Conservation (phyloP, 1,140 invertebrate genomes). For the Nomia melanderi region DNA sequence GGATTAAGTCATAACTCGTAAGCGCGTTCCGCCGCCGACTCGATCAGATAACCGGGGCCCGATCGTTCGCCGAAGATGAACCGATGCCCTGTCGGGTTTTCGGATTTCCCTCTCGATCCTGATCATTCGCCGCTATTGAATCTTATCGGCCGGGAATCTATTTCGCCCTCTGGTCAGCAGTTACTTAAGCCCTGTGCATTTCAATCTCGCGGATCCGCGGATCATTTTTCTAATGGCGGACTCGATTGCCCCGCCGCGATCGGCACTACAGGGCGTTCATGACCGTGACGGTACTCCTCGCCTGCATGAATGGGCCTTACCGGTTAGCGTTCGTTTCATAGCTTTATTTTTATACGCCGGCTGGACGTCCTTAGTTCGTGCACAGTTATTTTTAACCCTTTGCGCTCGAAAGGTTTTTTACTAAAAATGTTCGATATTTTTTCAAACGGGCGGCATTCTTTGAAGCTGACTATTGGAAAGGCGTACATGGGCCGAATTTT, state of each 20-base stretch:
- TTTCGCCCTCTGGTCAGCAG: neutral
- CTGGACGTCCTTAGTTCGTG: too few species aligned
- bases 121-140: neutral
- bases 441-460: too few species aligned
- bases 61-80: constrained; percentile 38
- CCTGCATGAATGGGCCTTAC: too few species aligned
- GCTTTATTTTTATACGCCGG: too few species aligned
- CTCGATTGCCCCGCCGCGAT: neutral
- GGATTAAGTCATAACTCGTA: constrained; percentile 77
- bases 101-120: constrained; percentile 42
- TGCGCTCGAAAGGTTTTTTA: too few species aligned
- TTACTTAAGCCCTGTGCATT: neutral
- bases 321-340: too few species aligned
- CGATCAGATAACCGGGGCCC: constrained; percentile 57
- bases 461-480: too few species aligned
- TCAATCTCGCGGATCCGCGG: neutral
- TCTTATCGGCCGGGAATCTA: constrained; percentile 8
- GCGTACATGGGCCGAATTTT: too few species aligned
- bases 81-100: constrained; percentile 60
- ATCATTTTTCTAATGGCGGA: constrained; percentile 10
- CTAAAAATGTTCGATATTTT: too few species aligned
- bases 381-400: too few species aligned
- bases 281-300: neutral
- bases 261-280: neutral
- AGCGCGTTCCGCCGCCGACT: constrained; percentile 31